phyloP scores from a whole-genome alignment of 1,140 invertebrate species.

The Dreissena rostriformis region DNA sequence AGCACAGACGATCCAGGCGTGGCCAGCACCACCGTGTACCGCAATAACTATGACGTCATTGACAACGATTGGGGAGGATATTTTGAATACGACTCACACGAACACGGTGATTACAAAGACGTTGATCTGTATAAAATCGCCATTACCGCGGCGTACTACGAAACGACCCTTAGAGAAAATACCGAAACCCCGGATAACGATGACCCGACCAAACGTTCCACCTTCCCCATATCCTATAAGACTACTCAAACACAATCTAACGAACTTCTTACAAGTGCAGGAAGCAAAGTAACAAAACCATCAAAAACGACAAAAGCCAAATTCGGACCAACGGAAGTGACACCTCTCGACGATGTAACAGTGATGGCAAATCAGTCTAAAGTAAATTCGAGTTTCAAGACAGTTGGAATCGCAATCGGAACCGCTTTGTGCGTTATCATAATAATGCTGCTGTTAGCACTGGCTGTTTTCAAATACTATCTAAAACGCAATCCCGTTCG shows the following conservation, averaged over 20 bases:
- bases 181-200: no score
- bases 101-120: no score
- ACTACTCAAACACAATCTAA: no score
- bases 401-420: constrained; percentile 31
- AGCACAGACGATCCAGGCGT: background rate
- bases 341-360: constrained; percentile 13
- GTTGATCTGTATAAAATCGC: no score
- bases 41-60: background rate
- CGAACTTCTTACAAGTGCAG: no score
- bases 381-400: constrained; percentile 8
- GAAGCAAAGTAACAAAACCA: background rate
- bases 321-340: background rate
- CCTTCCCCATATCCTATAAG: no score
- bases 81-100: background rate
- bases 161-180: no score
- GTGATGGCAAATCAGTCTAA: no score
- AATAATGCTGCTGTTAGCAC: constrained; percentile 39
- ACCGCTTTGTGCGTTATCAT: constrained; percentile 41
- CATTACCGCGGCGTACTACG: no score
- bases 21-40: background rate
- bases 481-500: constrained; percentile 20
- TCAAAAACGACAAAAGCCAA: background rate
- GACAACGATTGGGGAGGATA: constrained; percentile 10
- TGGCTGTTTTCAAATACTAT: constrained; percentile 22
- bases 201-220: no score